Percentiles rank a stretch among this genome's conserved stretches.
These are phyloP conservation scores for Pseudocheirus occidentalis DNA, from an alignment of 2,797 vertebrate genomes.

Conservation along the genomic window DNA sequence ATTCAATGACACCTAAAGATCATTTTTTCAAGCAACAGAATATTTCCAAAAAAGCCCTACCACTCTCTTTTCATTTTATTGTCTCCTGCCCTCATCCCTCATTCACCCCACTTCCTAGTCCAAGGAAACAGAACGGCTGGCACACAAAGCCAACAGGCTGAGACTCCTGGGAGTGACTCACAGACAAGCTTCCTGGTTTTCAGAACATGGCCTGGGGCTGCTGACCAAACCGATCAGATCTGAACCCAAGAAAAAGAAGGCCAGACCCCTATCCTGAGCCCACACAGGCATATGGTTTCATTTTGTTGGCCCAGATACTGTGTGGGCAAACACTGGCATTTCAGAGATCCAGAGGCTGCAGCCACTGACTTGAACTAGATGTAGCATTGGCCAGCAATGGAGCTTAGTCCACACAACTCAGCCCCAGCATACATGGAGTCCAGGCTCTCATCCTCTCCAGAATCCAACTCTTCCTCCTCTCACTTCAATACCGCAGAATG, in stretches of 20 bases:
- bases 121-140: background rate
- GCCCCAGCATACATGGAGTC: background rate
- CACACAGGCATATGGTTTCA: slow-evolving; percentile 61
- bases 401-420: background rate
- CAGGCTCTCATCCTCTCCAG: background rate
- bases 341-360: background rate
- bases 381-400: background rate
- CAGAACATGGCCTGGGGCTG: slow-evolving; percentile 60
- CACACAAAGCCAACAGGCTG: background rate
- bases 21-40: slow-evolving; percentile 73
- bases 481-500: background rate
- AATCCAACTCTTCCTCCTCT: background rate
- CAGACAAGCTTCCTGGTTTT: slow-evolving; percentile 61
- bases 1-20: slow-evolving; percentile 68
- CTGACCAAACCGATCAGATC: slow-evolving; percentile 59
- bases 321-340: slow-evolving; percentile 36
- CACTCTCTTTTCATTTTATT: background rate
- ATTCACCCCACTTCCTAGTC: slow-evolving; percentile 1
- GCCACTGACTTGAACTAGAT: background rate
- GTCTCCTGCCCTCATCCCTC: slow-evolving; percentile 38
- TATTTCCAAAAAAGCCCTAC: slow-evolving; percentile 50
- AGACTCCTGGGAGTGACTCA: slow-evolving; percentile 43
- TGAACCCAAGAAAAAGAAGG: slow-evolving; percentile 74
- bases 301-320: slow-evolving; percentile 69
- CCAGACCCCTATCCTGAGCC: slow-evolving; percentile 45